phyloP scores from a whole-genome alignment of 64 coral and sea anemone species.

The Acropora yongei region DNA sequence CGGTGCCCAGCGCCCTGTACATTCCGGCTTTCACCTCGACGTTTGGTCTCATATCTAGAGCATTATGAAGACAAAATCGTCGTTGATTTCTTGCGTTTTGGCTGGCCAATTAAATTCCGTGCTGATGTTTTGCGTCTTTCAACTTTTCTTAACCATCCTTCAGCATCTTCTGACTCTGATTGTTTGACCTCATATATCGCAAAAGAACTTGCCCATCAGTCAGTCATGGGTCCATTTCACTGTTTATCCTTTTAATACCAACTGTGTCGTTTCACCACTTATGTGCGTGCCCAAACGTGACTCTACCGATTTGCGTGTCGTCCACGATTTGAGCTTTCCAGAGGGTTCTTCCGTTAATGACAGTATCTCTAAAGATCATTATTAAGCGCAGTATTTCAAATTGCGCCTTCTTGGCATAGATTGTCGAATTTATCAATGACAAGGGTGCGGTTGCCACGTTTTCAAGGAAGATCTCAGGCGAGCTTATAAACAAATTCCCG shows the following conservation, averaged over 20 bases:
- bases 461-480: constrained; percentile 70
- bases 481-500: constrained; percentile 61
- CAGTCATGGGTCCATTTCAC: constrained; percentile 49
- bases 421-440: constrained; percentile 49
- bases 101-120: constrained; percentile 64
- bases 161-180: constrained; percentile 3
- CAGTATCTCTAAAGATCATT: constrained; percentile 37
- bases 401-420: constrained; percentile 51
- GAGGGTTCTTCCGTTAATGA: constrained; percentile 38
- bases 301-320: constrained; percentile 24
- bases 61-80: constrained; percentile 24
- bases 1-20: constrained; percentile 9
- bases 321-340: constrained; percentile 50
- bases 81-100: constrained; percentile 32
- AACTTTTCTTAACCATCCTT: constrained; percentile 38
- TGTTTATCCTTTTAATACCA: constrained; percentile 30
- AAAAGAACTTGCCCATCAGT: constrained; percentile 26
- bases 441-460: constrained; percentile 56
- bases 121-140: neutral
- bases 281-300: constrained; percentile 55
- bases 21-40: neutral
- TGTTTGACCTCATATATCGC: constrained; percentile 20
- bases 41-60: constrained; percentile 25
- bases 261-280: constrained; percentile 49
- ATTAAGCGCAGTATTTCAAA: constrained; percentile 42